A percentile compares a stretch with the other conserved stretches of the same genome.
Conservation (phyloP, 2,888 invertebrate species). For the Stomorhina lunata region DNA sequence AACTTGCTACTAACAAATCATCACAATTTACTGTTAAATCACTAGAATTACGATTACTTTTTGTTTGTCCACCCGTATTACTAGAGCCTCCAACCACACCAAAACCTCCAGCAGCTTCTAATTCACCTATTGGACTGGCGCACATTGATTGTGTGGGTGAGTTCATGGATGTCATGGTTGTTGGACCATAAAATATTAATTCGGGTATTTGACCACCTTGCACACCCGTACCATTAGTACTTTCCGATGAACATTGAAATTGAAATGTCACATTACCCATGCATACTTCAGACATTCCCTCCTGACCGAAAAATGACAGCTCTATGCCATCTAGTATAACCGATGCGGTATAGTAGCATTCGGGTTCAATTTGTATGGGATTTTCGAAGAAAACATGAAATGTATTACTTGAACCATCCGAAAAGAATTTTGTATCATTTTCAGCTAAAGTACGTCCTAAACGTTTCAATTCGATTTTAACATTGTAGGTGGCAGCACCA, state of each 20-base stretch:
- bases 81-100: constrained; percentile 35
- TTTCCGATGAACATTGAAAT: constrained; percentile 98
- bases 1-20: constrained; percentile 65
- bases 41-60: constrained; percentile 64
- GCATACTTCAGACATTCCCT: constrained; percentile 96
- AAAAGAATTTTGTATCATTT: constrained; percentile 95
- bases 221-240: constrained; percentile 98
- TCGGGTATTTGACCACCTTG: constrained; percentile 99
- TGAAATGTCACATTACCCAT: constrained; percentile 97
- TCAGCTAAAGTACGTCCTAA: constrained; percentile 93
- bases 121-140: constrained; percentile 74
- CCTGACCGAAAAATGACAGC: constrained; percentile 97
- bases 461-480: constrained; percentile 95
- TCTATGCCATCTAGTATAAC: constrained; percentile 96
- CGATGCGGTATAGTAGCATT: constrained; percentile 97
- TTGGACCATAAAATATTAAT: constrained; percentile 95
- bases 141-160: constrained; percentile 78
- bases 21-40: constrained; percentile 68
- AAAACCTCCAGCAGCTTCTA: constrained; percentile 65
- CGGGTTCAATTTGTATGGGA: constrained; percentile 93
- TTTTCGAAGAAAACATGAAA: constrained; percentile 93
- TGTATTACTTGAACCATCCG: constrained; percentile 97
- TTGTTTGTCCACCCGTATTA: constrained; percentile 33
- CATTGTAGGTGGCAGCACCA: constrained; percentile 96
- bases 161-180: constrained; percentile 80